A percentile compares a stretch with the other conserved stretches of the same genome.
These are phyloP conservation scores for Calameuta idolon DNA, from an alignment of 2,888 invertebrate genomes.

Conservation along the genomic window DNA sequence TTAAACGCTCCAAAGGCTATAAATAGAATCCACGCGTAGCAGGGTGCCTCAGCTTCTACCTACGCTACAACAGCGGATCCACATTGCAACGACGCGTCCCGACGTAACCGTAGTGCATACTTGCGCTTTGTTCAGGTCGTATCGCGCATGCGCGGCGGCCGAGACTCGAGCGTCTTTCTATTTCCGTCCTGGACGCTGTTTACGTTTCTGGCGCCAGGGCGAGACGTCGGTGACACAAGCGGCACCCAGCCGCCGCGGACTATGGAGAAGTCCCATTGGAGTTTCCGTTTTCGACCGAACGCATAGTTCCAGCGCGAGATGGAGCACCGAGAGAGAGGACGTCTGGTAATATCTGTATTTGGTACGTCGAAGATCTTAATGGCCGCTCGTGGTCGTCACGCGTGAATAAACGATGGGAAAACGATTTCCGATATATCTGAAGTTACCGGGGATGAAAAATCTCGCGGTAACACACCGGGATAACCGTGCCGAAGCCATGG, in stretches of 20 bases:
- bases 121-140: background rate
- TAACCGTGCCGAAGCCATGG: background rate
- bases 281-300: background rate
- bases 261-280: background rate
- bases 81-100: background rate
- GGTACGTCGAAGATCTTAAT: background rate
- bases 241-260: background rate
- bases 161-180: background rate
- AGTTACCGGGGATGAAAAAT: background rate
- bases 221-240: background rate
- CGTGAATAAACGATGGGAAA: background rate
- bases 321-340: background rate
- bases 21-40: background rate
- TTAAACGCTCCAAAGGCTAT: background rate
- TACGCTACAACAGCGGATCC: background rate
- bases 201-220: background rate
- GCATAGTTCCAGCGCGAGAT: background rate
- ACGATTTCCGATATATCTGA: background rate
- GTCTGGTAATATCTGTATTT: background rate
- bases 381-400: background rate
- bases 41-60: background rate
- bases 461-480: background rate
- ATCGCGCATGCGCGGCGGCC: background rate
- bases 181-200: background rate
- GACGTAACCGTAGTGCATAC: background rate